These are phyloP conservation scores for Platyrinchus mystaceus DNA, from an alignment of 2,797 vertebrate species.

Conservation along the genomic window DNA sequence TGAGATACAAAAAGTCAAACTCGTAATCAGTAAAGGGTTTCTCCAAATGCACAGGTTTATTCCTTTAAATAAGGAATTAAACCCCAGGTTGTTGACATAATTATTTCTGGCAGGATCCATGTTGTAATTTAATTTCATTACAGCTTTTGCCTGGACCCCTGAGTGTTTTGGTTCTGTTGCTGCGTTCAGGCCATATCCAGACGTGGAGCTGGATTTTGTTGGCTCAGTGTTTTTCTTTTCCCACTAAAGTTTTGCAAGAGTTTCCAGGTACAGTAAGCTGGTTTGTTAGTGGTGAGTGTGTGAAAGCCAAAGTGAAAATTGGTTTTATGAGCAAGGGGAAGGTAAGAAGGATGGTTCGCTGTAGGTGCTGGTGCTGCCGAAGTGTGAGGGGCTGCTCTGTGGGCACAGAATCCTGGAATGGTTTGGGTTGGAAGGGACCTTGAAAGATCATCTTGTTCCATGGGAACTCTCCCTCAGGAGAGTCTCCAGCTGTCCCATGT, in stretches of 20 bases:
- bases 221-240: background rate
- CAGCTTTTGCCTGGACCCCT: background rate
- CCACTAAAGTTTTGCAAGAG: background rate
- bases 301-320: background rate
- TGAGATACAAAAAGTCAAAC: background rate
- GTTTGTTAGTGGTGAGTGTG: background rate
- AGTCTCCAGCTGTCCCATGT: rapidly evolving
- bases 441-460: background rate
- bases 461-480: too few species aligned
- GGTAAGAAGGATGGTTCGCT: background rate
- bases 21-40: background rate
- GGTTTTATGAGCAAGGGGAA: background rate
- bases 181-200: background rate
- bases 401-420: background rate
- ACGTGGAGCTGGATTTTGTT: background rate
- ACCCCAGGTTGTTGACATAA: background rate
- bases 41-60: background rate
- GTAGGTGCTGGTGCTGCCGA: rapidly evolving
- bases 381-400: background rate
- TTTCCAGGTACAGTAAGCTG: background rate
- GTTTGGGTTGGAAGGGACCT: background rate
- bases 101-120: background rate
- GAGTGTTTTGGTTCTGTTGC: background rate
- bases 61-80: background rate
- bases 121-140: background rate